Percentiles rank a stretch among this genome's conserved stretches.
These are phyloP conservation scores for Andrena dorsata DNA, from an alignment of 2,888 invertebrate genomes.

Conservation along the genomic window DNA sequence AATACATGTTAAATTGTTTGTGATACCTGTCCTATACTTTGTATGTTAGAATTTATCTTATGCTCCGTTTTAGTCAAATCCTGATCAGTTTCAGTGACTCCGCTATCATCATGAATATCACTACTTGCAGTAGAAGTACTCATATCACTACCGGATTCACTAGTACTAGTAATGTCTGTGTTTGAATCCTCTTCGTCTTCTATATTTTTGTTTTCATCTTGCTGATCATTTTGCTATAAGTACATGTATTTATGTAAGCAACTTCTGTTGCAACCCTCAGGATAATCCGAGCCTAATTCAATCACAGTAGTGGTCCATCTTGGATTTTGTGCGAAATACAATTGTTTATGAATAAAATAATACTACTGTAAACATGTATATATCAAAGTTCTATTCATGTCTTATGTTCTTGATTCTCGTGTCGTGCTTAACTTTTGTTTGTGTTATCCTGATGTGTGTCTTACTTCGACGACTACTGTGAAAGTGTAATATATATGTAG, in stretches of 20 bases:
- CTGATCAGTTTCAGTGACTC: constrained; percentile 55
- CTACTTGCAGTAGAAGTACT: constrained; percentile 42
- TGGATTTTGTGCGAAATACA: constrained; percentile 18
- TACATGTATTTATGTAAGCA: constrained; percentile 72
- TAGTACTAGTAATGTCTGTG: constrained; percentile 54
- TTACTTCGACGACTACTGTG: constrained; percentile 38
- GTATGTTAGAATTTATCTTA: constrained; percentile 64
- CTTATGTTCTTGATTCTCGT: neutral
- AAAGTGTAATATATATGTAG: constrained; percentile 3
- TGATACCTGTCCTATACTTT: constrained; percentile 72
- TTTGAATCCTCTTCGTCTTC: constrained; percentile 66
- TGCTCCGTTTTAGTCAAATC: constrained; percentile 58
- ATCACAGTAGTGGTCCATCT: constrained; percentile 47
- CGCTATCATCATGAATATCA: constrained; percentile 52
- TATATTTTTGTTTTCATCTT: constrained; percentile 65
- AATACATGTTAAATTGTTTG: constrained; percentile 70
- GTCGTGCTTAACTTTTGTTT: neutral
- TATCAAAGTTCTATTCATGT: neutral
- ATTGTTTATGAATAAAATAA: constrained; percentile 4
- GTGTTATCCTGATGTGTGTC: constrained; percentile 1
- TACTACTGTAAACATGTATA: neutral
- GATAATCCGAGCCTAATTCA: constrained; percentile 49
- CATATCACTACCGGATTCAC: constrained; percentile 61
- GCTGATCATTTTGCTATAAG: constrained; percentile 76
- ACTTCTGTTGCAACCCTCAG: constrained; percentile 38